Evolutionary conservation across 2,113 vertebrate species (phyloP), one percentile per base, ranked within the genome.

Genomic region (Oreochromis aureus): DNA sequence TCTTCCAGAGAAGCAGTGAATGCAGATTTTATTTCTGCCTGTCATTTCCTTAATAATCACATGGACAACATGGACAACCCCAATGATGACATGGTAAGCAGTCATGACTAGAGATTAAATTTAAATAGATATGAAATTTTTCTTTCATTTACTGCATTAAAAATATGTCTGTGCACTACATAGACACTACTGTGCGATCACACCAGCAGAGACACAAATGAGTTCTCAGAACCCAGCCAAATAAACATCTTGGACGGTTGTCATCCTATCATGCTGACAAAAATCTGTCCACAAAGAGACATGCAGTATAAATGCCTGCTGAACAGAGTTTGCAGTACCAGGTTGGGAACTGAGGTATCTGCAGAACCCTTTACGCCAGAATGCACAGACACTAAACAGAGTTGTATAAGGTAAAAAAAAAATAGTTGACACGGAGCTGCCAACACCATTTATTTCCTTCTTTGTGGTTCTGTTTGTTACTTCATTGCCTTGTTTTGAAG

Each of bases 1-100:
- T 84, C 30, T 84, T 87, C 4, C 19, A 95, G 94, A 19, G 97
- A 89, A 83, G 92, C 91, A 27, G 96, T 97, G 19, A 97, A 96
- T 0, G 95, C 96, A 83, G 97, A 97, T 69, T 99, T 99, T 91
- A 96, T 98, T 71, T 88, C 90, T 0, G 96, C 95, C 34, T 99
- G 98, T 94, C 96, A 89, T 89, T 96, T 97, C 34, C 92, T 99
- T 87, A 97, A 95, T 82, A 94, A 97, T 82, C 97, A 97, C 93
- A 97, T 98, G 94, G 95, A 97, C 39, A 97, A 98, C 93, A 94
- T 97, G 86, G 95, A 95, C 24, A 96, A 96, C 85, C 96, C 97
- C 27, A 93, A 96, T 90, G 91, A 96, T 4, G 96, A 96, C 86
- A 96, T 97, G 98, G 99, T 99, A 97, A n/a, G 86, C 27, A 55